Base-by-base conservation (phyloP, 2,113 vertebrate genomes). In the Xiphophorus maculatus region DNA sequence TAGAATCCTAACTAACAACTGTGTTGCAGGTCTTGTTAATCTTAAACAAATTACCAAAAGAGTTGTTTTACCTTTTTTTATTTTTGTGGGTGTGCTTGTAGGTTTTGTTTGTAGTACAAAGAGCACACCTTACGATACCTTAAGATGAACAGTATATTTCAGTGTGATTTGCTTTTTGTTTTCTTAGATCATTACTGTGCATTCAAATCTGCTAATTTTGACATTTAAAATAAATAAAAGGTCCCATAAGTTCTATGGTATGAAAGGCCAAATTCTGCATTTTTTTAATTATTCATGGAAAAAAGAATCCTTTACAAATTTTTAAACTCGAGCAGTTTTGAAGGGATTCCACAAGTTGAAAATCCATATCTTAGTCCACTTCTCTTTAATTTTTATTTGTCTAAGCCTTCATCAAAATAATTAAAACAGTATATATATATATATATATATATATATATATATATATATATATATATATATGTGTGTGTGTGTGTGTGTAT, bases 1-100 rank as follows among this genome's bases (percentile, higher is more conserved):
- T 71, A 71, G 66, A 81, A 87, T 86, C 76, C 70, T 79, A 83
- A 75, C 69, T 80, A 63, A 17, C 73, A 66, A 83, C 78, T 77
- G 66, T 60, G 74, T 89, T 80, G 80, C 81, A 88, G 85, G 81
- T 88, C 83, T 85, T 73, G 86, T 86, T 69, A 60, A 74, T 75
- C 76, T 66, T 44, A 64, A 29, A 71, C 60, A n/a, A 76, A 76
- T 77, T 37, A 35, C 60, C 67, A 66, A 74, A 82, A 29, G 42
- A 72, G 42, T 71, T 76, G 63, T 54, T 54, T n/a, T 33, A 32
- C 32, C 40, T 2, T 14, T 42, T 42, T 42, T 3, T 42, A n/a
- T 35, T 65, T 5, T 30, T 25, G 32, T 29, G 4, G 48, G 40
- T 42, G 40, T 42, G 13, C 40, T 3, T 42, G 1, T 42, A 13